These are phyloP conservation scores for Phalacrocorax aristotelis DNA, from an alignment of 2,113 vertebrate species.

Conservation along the genomic window DNA sequence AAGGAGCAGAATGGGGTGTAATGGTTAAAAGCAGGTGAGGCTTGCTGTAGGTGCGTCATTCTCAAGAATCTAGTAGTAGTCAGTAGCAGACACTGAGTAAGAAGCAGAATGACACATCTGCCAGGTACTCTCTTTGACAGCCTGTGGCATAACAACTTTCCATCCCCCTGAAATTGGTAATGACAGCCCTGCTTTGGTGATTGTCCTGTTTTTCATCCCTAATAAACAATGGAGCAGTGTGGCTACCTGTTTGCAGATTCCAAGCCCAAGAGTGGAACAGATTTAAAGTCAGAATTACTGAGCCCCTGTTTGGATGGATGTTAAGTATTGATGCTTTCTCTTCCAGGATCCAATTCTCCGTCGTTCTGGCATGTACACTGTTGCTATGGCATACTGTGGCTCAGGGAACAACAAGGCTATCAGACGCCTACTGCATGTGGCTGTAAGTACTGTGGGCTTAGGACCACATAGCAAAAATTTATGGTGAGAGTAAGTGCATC, in stretches of 20 bases:
- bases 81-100: not conserved
- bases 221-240: not conserved
- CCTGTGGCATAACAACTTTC: not conserved
- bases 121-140: not conserved
- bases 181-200: not conserved
- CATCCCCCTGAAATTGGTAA: not conserved
- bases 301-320: not conserved
- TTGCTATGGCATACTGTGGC: slow-evolving; percentile 98
- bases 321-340: slow-evolving; percentile 8
- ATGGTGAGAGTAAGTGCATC: not conserved
- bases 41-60: not conserved
- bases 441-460: slow-evolving; percentile 81
- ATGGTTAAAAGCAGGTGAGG: not conserved
- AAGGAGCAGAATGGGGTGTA: not conserved
- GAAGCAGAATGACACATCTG: not conserved
- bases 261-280: not conserved
- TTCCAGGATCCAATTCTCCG: slow-evolving; percentile 95
- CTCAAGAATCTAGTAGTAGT: not conserved
- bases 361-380: slow-evolving; percentile 98
- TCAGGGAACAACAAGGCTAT: slow-evolving; percentile 99
- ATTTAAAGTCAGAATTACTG: not conserved
- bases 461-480: not conserved
- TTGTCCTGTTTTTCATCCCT: not conserved
- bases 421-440: slow-evolving; percentile 93
- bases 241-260: not conserved